Conservation (phyloP, 2,113 vertebrate species). For the Dasyornis broadbenti region DNA sequence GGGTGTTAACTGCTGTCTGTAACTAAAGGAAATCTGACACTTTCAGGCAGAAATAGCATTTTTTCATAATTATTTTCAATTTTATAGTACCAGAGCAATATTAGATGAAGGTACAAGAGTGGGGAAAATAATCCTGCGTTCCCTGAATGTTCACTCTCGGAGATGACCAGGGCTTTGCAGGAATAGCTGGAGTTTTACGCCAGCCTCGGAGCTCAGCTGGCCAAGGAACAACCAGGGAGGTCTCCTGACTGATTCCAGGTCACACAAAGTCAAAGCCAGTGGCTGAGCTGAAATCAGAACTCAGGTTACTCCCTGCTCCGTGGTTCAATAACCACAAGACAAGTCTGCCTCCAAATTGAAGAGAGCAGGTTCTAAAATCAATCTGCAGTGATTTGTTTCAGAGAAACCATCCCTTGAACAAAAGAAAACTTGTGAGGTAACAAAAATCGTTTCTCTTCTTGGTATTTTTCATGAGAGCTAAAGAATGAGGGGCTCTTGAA, state of each 20-base stretch:
- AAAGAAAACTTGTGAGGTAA: neutral
- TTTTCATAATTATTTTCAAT: neutral
- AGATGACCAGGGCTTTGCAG: neutral
- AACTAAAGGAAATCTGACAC: neutral
- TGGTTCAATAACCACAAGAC: conserved; percentile 4
- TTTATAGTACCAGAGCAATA: neutral
- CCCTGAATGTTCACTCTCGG: neutral
- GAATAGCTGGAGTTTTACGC: neutral
- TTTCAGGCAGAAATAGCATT: neutral
- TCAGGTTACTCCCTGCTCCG: neutral
- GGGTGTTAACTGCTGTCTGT: neutral
- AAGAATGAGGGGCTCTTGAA: neutral
- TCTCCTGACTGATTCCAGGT: neutral
- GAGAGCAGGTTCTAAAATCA: neutral
- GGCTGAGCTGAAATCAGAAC: neutral
- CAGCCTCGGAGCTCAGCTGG: neutral
- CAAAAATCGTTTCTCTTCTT: neutral
- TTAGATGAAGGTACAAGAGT: neutral
- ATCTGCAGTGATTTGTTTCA: neutral
- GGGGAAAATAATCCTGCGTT: neutral
- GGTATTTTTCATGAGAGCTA: neutral
- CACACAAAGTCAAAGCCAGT: conserved; percentile 20
- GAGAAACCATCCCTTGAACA: neutral
- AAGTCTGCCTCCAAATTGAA: neutral
- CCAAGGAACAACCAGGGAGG: neutral